Evolutionary conservation across 37 sponge, comb jelly and placozoan species (phyloP), one percentile per base, ranked within the genome.

Genomic region (Aphrocallistes beatrix): DNA sequence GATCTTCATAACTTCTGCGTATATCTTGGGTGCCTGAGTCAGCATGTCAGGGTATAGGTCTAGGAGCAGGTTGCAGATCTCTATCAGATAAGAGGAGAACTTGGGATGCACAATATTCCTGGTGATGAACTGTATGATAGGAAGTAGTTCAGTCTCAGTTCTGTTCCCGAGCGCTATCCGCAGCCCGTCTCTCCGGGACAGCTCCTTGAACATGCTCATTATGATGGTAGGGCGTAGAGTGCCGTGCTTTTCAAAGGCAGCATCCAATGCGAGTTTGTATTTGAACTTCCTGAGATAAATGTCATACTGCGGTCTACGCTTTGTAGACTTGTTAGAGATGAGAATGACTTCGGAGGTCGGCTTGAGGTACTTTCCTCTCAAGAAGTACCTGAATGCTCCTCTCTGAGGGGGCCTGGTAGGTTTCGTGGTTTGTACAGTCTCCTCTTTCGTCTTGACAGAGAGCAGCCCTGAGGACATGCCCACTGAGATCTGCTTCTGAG

Each of bases 381-480:
- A 82, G 84, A 95, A 95, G 83, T 93, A 95, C 21, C 89, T 81
- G 84, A 84, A 88, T 3, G 88, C 84, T n/a, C 92, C 91, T 37
- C 88, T 86, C 0, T 81, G 25, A 0, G 88, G 83, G 37, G 86
- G 49, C 19, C 37, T 50, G 47, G 81, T 8, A 36, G 87, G 32
- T 17, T 83, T 81, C 21, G 90, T 32, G 25, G 82, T 86, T 1
- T 42, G 39, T 40, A 86, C 13, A 1, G 37, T 36, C 37, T 39
- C 39, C 1, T 81, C 83, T 37, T 82, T 87, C 23, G 85, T 83
- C 83, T 87, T 84, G 83, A 98, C 91, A 51, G 93, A 91, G 16
- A 98, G 86, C 1, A 93, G 86, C 25, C 89, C 87, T 30, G 83
- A 92, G 19, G 91, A 91, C 94, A 95, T 95, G 36, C 96, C 99